These are phyloP conservation scores for Trichogramma evanescens DNA, from an alignment of 2,888 invertebrate genomes.

Conservation along the genomic window DNA sequence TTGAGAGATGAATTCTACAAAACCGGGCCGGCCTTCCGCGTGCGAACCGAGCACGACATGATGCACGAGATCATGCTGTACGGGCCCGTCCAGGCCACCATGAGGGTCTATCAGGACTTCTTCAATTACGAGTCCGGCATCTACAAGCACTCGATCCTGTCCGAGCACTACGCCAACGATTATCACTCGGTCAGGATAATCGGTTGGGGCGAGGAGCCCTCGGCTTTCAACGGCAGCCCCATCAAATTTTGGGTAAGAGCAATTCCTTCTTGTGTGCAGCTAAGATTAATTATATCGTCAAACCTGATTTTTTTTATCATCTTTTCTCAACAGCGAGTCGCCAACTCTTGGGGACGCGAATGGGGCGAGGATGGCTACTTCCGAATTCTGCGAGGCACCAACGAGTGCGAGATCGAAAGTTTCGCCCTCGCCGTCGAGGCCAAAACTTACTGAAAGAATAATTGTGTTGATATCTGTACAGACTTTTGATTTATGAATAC, in stretches of 20 bases:
- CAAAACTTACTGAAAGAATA: conserved; percentile 44
- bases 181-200: conserved; percentile 87
- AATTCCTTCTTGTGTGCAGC: neutral
- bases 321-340: conserved; percentile 62
- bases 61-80: conserved; percentile 85
- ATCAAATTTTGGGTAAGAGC: conserved; percentile 78
- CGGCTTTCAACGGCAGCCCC: conserved; percentile 47
- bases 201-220: conserved; percentile 81
- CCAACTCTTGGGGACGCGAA: conserved; percentile 86
- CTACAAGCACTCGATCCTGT: conserved; percentile 61
- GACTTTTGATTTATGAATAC: no score
- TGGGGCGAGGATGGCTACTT: conserved; percentile 94
- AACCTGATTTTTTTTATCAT: neutral
- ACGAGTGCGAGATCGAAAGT: conserved; percentile 86
- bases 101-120: conserved; percentile 87
- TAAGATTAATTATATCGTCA: neutral
- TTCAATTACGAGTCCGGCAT: conserved; percentile 82
- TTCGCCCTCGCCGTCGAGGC: conserved; percentile 80
- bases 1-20: conserved; percentile 60
- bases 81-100: conserved; percentile 91
- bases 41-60: conserved; percentile 73
- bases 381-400: conserved; percentile 72
- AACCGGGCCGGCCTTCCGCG: conserved; percentile 69
- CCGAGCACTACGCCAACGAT: conserved; percentile 52
- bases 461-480: no score